phyloP scores from a whole-genome alignment of 2,888 invertebrate genomes.

The Baccha elongata region DNA sequence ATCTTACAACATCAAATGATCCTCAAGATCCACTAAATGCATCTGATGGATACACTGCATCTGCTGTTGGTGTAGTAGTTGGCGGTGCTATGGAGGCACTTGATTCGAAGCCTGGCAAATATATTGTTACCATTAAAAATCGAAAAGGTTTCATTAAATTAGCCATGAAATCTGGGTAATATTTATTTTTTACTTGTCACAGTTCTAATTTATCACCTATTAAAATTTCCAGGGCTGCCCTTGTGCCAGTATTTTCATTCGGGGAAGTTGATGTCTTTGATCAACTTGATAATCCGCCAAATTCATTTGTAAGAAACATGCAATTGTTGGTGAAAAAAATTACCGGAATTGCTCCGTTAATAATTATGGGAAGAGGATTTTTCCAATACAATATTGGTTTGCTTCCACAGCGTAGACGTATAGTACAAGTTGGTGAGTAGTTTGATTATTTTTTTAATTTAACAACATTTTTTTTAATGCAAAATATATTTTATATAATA shows the following conservation, averaged over 20 bases:
- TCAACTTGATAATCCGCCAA: constrained; percentile 88
- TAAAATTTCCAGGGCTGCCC: too few relatives aligned
- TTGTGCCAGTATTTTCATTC: constrained; percentile 95
- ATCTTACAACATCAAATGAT: constrained; percentile 82
- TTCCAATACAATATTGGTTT: constrained; percentile 96
- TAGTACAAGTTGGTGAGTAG: constrained; percentile 92
- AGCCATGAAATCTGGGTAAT: constrained; percentile 89
- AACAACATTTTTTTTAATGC: not conserved
- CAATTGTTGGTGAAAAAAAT: constrained; percentile 87
- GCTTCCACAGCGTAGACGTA: constrained; percentile 90
- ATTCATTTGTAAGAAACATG: constrained; percentile 85
- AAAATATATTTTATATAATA: constrained; percentile 83
- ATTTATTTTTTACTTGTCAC: too few relatives aligned
- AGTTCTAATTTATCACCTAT: too few relatives aligned
- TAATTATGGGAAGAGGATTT: constrained; percentile 92
- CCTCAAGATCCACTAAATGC: constrained; percentile 77
- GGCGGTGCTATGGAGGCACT: constrained; percentile 96
- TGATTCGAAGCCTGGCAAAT: constrained; percentile 90
- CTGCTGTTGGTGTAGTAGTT: constrained; percentile 89
- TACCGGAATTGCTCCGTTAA: constrained; percentile 89
- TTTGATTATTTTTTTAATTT: not conserved
- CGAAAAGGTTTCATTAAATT: constrained; percentile 91
- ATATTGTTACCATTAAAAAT: constrained; percentile 89
- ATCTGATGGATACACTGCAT: constrained; percentile 80
- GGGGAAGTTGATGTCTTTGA: constrained; percentile 94